Evolutionary conservation across 2,113 vertebrate genomes (phyloP).

Genomic region (Carettochelys insculpta): DNA sequence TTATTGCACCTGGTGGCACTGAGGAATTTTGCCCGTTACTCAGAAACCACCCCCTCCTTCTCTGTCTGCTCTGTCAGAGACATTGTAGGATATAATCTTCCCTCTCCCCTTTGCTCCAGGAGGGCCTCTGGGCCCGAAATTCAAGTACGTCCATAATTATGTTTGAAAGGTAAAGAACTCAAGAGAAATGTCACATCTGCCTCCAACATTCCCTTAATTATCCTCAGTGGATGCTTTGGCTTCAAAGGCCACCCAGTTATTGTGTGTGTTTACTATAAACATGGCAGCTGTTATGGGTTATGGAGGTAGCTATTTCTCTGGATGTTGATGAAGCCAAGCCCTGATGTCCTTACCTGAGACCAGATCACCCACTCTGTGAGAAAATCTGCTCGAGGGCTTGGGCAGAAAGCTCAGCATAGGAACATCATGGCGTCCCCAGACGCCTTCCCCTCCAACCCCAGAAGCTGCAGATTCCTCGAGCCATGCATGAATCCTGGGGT

Average conservation of each 20-base stretch:
- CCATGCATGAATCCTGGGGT: background rate
- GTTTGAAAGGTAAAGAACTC: conserved; percentile 49
- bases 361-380: background rate
- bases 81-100: background rate
- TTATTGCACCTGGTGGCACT: conserved; percentile 55
- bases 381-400: background rate
- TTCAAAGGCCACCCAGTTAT: conserved; percentile 74
- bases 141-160: conserved; percentile 63
- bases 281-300: conserved; percentile 62
- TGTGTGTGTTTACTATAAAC: conserved; percentile 72
- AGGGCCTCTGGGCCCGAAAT: conserved; percentile 52
- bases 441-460: fast-evolving
- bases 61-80: conserved; percentile 15
- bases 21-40: conserved; percentile 54
- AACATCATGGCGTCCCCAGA: background rate
- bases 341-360: conserved; percentile 47
- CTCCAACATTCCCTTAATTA: conserved; percentile 61
- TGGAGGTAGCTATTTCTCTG: conserved; percentile 56
- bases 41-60: background rate
- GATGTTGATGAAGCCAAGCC: conserved; percentile 37
- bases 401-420: background rate
- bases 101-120: conserved; percentile 45
- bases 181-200: conserved; percentile 32
- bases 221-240: conserved; percentile 42
- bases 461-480: background rate